These are phyloP conservation scores for Xenopus tropicalis DNA, from an alignment of 2,113 vertebrate species.

Conservation along the genomic window DNA sequence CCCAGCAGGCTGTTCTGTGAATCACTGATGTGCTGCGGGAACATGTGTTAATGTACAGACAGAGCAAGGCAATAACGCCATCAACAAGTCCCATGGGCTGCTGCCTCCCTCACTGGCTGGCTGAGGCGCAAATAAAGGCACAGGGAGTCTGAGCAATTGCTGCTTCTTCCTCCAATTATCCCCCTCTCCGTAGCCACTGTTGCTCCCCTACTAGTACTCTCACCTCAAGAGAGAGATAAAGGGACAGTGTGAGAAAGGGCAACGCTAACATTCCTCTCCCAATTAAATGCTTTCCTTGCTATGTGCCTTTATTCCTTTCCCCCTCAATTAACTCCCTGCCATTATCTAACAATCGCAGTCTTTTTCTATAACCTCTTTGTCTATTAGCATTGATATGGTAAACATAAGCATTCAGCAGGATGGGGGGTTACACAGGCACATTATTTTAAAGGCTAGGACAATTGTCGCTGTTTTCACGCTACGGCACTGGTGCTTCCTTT, in stretches of 20 bases:
- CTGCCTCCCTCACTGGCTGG: constrained; percentile 4
- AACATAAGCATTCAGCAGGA: background rate
- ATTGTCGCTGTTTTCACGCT: background rate
- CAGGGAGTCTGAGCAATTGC: background rate
- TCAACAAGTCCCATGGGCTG: constrained; percentile 17
- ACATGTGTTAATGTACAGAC: constrained; percentile 16
- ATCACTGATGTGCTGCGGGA: constrained; percentile 28
- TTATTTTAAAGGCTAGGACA: background rate
- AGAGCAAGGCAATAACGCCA: background rate
- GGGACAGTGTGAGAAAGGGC: background rate
- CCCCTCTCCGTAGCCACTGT: background rate
- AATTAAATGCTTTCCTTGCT: background rate
- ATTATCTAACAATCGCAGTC: constrained; percentile 40
- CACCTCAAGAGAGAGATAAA: background rate
- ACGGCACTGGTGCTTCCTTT: background rate
- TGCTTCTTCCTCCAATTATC: background rate
- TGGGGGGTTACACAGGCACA: background rate
- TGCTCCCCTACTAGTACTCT: background rate
- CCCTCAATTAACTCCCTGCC: constrained; percentile 29
- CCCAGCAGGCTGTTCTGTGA: constrained; percentile 28
- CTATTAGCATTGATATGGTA: background rate
- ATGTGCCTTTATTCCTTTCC: background rate
- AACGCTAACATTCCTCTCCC: background rate
- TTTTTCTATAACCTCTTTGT: background rate
- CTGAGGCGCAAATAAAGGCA: background rate